phyloP scores from a whole-genome alignment of 2,113 vertebrate species.

The Dissostichus mawsoni region DNA sequence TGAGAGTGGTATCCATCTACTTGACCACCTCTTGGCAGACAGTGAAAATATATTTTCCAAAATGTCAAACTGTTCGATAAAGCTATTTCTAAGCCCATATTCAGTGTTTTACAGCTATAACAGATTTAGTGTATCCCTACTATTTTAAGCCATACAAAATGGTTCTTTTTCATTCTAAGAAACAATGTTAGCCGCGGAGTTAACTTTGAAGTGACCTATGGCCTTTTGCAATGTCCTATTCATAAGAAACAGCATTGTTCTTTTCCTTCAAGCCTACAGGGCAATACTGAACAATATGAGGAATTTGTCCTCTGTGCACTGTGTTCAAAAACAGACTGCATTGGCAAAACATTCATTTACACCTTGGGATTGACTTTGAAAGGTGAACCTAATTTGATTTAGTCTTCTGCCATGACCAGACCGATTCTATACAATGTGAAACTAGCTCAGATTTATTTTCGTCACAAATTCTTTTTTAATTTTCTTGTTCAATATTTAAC shows the following conservation, averaged over 20 bases:
- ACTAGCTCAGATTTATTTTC: slow-evolving; percentile 16
- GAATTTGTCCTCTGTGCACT: slow-evolving; percentile 32
- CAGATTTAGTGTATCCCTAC: neutral
- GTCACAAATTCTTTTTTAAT: neutral
- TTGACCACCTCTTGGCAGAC: neutral
- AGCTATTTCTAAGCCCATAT: neutral
- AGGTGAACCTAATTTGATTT: slow-evolving; percentile 64
- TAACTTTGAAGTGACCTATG: slow-evolving; percentile 47
- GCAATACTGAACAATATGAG: slow-evolving; percentile 26
- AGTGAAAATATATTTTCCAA: neutral
- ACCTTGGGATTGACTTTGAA: slow-evolving; percentile 64
- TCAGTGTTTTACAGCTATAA: neutral
- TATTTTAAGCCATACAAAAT: neutral
- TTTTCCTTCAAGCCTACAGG: slow-evolving; percentile 24
- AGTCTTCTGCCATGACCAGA: slow-evolving; percentile 54
- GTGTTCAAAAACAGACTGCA: slow-evolving; percentile 51
- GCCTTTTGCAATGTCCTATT: slow-evolving; percentile 12
- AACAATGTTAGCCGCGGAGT: neutral
- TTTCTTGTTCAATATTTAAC: slow-evolving; percentile 31
- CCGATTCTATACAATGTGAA: slow-evolving; percentile 19
- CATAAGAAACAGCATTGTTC: slow-evolving; percentile 32
- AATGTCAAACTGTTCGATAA: neutral
- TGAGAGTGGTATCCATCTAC: neutral
- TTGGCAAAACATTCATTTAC: slow-evolving; percentile 48
- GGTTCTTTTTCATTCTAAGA: neutral